Evolutionary conservation across 1,140 invertebrate genomes (phyloP), one percentile per base, ranked within the genome.

Genomic region (Phymorhynchus buccinoides): DNA sequence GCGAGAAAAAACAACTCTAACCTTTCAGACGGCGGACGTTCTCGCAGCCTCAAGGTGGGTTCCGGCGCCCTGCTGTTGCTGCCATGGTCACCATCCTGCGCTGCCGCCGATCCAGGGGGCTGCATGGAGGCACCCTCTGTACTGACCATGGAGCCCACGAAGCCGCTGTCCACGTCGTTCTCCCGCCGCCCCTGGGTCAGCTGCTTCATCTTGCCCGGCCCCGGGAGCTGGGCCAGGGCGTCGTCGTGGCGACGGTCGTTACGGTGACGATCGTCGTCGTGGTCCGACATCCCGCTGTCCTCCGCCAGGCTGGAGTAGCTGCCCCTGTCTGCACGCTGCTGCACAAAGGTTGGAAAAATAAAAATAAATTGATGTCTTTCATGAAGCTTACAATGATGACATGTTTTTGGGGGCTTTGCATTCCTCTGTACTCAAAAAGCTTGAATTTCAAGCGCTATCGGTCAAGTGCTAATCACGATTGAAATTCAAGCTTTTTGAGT

Each of bases 171-270:
- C 66, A 89, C 89, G 87, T 92, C 91, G 66, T 87, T 86, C 9
- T 89, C 88, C 44, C 89, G 89, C 41, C 89, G 81, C 48, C 89
- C 88, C 35, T 88, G 88, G 12, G 89, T 91, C 90, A 91, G 89
- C 86, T 92, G 89, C 82, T 92, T 92, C 73, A 91, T 90, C 80
- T 91, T 91, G 1, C 91, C 91, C 18, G 91, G 91, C 16, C 90
- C 90, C n/a, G 89, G 89, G n/a, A 89, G 71, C 39, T 87, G 88
- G 27, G 89, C 88, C 7, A 90, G 85, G n/a, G 88, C 88, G 62
- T 87, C 87, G 44, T 87, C 83, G 3, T 3, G 80, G 32, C 37
- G 80, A 7, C 80, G 80, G 16, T 68, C 52, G 14, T 37, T 6
- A 9, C 44, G 44, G 44, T 48, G 7, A 48, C 44, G 44, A 6